A percentile compares a stretch with the other conserved stretches of the same genome.
These are phyloP conservation scores for Salminus brasiliensis DNA, from an alignment of 2,113 vertebrate genomes.

Conservation along the genomic window DNA sequence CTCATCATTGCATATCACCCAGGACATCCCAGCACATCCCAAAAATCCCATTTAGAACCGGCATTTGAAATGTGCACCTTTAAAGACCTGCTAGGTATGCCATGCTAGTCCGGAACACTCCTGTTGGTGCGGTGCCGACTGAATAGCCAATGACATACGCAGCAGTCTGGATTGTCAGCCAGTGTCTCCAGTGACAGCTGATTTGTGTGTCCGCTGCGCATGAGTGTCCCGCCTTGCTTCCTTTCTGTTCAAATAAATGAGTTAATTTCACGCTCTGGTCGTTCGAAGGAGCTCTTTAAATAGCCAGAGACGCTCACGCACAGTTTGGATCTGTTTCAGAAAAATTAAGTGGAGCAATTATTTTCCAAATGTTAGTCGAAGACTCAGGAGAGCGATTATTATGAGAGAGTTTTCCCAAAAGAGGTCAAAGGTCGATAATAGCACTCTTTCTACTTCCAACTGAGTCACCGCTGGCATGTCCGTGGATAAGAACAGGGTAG, in stretches of 20 bases:
- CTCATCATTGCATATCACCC: too few species aligned
- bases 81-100: background rate
- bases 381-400: conserved; percentile 18
- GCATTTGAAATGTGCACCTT: background rate
- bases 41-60: background rate
- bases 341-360: conserved; percentile 52
- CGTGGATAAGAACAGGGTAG: background rate
- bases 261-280: conserved; percentile 71
- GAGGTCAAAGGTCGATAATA: background rate
- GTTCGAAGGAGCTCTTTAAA: conserved; percentile 64
- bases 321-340: conserved; percentile 45
- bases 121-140: background rate
- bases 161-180: conserved; percentile 24
- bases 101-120: background rate
- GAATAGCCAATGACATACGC: conserved; percentile 36
- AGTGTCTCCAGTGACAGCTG: conserved; percentile 57
- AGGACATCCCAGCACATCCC: too few species aligned
- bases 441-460: background rate
- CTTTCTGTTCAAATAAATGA: conserved; percentile 69
- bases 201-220: conserved; percentile 59
- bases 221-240: conserved; percentile 52
- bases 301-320: conserved; percentile 54
- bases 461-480: background rate
- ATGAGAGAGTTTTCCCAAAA: conserved; percentile 28
- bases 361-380: conserved; percentile 44